Evolutionary conservation across 1,140 invertebrate species (phyloP), one percentile per base, ranked within the genome.

Genomic region (Himalopsyche phryganea): DNA sequence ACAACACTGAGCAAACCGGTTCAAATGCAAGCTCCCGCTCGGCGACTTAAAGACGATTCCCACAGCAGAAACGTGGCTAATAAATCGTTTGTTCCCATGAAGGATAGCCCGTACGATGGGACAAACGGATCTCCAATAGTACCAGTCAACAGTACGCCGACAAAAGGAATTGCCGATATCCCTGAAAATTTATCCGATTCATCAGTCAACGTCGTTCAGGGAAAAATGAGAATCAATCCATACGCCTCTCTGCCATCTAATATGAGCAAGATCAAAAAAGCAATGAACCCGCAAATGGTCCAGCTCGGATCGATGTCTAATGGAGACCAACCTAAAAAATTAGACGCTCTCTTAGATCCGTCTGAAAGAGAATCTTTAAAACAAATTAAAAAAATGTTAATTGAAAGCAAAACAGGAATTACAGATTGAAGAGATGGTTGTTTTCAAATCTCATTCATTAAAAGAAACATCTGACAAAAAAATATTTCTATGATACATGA

Each of bases 41-140:
- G 55, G 54, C 56, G 48, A 35, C 13, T 51, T 36, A 65, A 51
- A 33, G 38, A 15, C 36, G 10, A 18, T 10, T 38, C 48, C 42
- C 20, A 64, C 65, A 61, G 60, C 20, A 44, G 18, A 59, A 58
- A 1, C 4, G 13, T 28, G 19, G 36, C n/a, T n/a, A 23, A 32
- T 13, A 51, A 42, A 28, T 40, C 70, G 11, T 77, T 75, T 50
- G 60, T 69, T 32, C 74, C 77, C 5, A 73, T 80, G 77, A 82
- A 83, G 73, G 76, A 77, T 64, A 77, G 80, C 7, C 71, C 79
- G 6, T 82, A 83, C 53, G 80, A 82, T 65, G 71, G 62, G 20
- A 66, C 71, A 9, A 66, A 61, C 49, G 55, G 44, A 50, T 71
- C 5, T 69, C 49, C 56, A 36, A 50, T 23, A 19, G 60, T 61